phyloP scores from a whole-genome alignment of 2,113 vertebrate species.

The Paramisgurnus dabryanus region DNA sequence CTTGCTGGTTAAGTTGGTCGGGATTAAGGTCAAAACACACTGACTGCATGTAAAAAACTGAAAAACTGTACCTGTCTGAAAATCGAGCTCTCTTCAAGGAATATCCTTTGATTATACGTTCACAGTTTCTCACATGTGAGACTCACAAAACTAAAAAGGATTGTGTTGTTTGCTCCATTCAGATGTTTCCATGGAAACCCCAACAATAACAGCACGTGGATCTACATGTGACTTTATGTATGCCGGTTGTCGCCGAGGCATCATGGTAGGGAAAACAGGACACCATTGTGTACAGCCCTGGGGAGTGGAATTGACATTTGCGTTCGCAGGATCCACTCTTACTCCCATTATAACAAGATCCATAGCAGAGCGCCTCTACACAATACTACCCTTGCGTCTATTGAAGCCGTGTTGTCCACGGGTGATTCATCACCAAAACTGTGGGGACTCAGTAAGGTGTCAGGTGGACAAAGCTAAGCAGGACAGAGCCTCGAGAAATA shows the following conservation, averaged over 20 bases:
- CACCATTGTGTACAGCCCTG: slow-evolving; percentile 51
- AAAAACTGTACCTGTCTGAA: neutral
- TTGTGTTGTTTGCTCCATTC: slow-evolving; percentile 44
- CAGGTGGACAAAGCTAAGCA: slow-evolving; percentile 31
- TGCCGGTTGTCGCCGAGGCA: slow-evolving; percentile 49
- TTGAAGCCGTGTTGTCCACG: slow-evolving; percentile 41
- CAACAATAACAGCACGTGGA: slow-evolving; percentile 50
- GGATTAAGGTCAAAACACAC: neutral
- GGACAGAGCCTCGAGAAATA: neutral
- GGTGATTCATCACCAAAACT: slow-evolving; percentile 40
- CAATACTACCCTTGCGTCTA: slow-evolving; percentile 38
- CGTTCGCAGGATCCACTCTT: slow-evolving; percentile 50
- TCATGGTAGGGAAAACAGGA: slow-evolving; percentile 46
- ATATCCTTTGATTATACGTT: slow-evolving; percentile 28
- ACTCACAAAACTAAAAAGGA: slow-evolving; percentile 47
- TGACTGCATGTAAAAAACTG: neutral
- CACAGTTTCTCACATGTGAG: slow-evolving; percentile 46
- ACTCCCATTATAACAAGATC: slow-evolving; percentile 52
- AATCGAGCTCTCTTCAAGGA: slow-evolving; percentile 16
- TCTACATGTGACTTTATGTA: slow-evolving; percentile 45
- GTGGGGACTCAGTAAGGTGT: slow-evolving; percentile 12
- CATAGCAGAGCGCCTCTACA: slow-evolving; percentile 44
- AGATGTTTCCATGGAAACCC: slow-evolving; percentile 53
- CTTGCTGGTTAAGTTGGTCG: no score
- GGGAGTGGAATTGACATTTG: slow-evolving; percentile 58